phyloP scores from a whole-genome alignment of 2,888 invertebrate species.

The Drosophila sordidula region DNA sequence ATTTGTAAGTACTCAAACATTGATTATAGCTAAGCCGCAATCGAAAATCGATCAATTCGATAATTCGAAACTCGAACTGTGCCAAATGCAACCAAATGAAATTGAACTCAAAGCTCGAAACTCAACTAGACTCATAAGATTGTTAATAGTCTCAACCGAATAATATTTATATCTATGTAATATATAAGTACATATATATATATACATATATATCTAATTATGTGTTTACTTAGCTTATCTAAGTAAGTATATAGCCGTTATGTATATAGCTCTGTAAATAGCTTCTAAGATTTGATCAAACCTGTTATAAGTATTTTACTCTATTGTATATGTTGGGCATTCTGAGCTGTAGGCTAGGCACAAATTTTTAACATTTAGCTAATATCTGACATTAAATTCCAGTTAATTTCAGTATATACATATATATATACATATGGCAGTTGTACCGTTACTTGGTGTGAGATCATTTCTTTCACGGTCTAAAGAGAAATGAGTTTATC shows the following conservation, averaged over 20 bases:
- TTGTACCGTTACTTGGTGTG: slow-evolving; percentile 32
- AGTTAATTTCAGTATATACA: slow-evolving; percentile 30
- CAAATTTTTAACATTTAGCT: slow-evolving; percentile 65
- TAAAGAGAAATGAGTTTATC: slow-evolving; percentile 16
- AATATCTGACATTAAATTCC: slow-evolving; percentile 36
- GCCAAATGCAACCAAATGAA: slow-evolving; percentile 58
- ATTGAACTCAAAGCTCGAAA: slow-evolving; percentile 61
- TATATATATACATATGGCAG: slow-evolving; percentile 11
- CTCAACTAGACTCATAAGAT: slow-evolving; percentile 62
- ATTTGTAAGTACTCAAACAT: slow-evolving; percentile 25
- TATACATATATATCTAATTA: not conserved
- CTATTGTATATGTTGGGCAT: slow-evolving; percentile 26
- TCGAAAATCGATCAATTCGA: slow-evolving; percentile 22
- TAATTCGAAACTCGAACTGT: slow-evolving; percentile 51
- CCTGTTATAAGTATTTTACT: slow-evolving; percentile 29
- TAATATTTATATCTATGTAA: slow-evolving; percentile 20
- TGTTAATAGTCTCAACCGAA: slow-evolving; percentile 39
- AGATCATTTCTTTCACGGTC: slow-evolving; percentile 28
- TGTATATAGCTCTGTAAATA: slow-evolving; percentile 47
- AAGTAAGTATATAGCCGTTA: slow-evolving; percentile 11
- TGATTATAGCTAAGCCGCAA: slow-evolving; percentile 10
- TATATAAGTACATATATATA: not conserved
- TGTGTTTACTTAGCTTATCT: not conserved
- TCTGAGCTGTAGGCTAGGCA: slow-evolving; percentile 63
- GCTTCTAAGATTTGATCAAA: slow-evolving; percentile 46